Conservation (phyloP, 2,888 invertebrate species). For the Adelphocoris suturalis region DNA sequence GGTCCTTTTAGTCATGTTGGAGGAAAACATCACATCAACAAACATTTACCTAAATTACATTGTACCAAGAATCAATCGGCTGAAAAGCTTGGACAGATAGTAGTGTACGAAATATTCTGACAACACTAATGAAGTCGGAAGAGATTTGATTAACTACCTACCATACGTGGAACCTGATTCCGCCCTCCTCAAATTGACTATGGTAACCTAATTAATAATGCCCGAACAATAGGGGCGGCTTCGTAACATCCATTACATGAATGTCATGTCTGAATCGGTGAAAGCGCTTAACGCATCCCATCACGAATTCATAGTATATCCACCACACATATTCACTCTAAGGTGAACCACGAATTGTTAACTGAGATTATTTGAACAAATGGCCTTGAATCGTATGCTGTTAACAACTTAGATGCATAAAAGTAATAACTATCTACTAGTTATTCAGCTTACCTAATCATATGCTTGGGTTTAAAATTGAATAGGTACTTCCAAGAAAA, state of each 20-base stretch:
- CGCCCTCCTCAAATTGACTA: not conserved
- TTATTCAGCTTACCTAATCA: too few relatives aligned
- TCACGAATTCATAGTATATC: not conserved
- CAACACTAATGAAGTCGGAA: not conserved
- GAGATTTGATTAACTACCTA: not conserved
- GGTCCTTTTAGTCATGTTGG: too few relatives aligned
- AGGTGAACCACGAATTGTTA: not conserved
- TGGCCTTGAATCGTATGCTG: not conserved
- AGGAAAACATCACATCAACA: too few relatives aligned
- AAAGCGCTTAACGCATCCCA: not conserved
- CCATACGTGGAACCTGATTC: not conserved
- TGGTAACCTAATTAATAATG: slow-evolving; percentile 21
- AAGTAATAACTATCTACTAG: not conserved
- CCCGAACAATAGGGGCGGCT: not conserved
- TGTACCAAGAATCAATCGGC: too few relatives aligned
- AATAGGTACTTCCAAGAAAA: too few relatives aligned
- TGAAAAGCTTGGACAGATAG: not conserved
- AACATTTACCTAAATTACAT: too few relatives aligned
- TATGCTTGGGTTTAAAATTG: too few relatives aligned
- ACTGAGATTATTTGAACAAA: not conserved
- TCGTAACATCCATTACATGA: not conserved
- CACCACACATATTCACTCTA: not conserved
- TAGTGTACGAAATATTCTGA: not conserved
- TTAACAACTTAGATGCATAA: not conserved
- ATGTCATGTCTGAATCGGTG: not conserved